Conservation (phyloP, 2,113 vertebrate genomes). For the Formicarius rufipectus region DNA sequence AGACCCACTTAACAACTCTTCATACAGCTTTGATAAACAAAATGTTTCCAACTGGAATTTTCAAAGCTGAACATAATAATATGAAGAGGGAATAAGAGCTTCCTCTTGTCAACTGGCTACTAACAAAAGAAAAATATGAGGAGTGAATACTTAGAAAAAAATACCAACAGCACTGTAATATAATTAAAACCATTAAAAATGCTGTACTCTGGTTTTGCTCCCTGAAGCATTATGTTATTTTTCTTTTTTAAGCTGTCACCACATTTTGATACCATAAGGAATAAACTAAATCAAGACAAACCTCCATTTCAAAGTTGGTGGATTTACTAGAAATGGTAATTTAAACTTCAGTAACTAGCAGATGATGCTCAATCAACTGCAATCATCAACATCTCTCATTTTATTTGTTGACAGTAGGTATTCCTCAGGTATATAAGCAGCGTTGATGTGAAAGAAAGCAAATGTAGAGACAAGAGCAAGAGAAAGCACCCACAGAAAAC, state of each 20-base stretch:
- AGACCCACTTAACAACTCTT: slow-evolving; percentile 9
- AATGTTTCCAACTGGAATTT: slow-evolving; percentile 40
- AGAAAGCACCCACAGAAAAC: not conserved
- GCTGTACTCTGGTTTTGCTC: slow-evolving; percentile 64
- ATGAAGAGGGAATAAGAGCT: slow-evolving; percentile 47
- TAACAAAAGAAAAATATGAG: slow-evolving; percentile 64
- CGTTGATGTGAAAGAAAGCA: not conserved
- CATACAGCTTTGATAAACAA: slow-evolving; percentile 45
- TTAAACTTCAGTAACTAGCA: not conserved
- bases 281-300: slow-evolving; percentile 66
- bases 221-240: slow-evolving; percentile 59
- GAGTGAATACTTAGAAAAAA: slow-evolving; percentile 56
- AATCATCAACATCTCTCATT: not conserved
- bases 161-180: slow-evolving; percentile 45
- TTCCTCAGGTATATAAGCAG: not conserved
- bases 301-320: not conserved
- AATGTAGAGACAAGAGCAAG: not conserved
- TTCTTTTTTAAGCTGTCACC: slow-evolving; percentile 66
- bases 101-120: slow-evolving; percentile 60
- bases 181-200: slow-evolving; percentile 70
- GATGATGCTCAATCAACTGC: not conserved
- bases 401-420: not conserved
- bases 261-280: slow-evolving; percentile 64
- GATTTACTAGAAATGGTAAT: slow-evolving; percentile 8
- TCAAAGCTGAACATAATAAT: slow-evolving; percentile 24